Evolutionary conservation across 92 coral and sea anemone species (phyloP), one percentile per base, ranked within the genome.

Genomic region (Palythoa grandiflora): DNA sequence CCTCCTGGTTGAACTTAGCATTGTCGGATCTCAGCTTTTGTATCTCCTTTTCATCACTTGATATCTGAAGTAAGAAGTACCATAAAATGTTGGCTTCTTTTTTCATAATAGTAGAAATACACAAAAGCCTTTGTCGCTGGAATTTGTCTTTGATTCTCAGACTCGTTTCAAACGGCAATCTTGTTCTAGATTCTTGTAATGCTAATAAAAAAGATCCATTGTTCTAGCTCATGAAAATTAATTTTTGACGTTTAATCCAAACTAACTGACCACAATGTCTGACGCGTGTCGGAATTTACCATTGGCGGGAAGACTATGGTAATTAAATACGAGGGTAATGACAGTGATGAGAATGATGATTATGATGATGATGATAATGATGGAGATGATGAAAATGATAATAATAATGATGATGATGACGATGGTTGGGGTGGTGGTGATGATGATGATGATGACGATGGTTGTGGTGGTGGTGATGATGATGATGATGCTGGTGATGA

Each of bases 21-120:
- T 97, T 97, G 84, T 97, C 98, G 10, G 93, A 61, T 61, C 93
- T 93, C 63, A 97, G 86, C 37, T 95, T 97, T 37, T 83, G 87
- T 8, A 97, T 88, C 68, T 94, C 95, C 50, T 88, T 91, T 53
- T 92, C 97, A 65, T 92, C 94, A n/a, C 86, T 60, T 2, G 91
- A 80, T 51, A 92, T 87, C 98, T 96, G 83, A 40, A 84, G 54
- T 54, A 52, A 35, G 80, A 75, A 20, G 37, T 89, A 10, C 36
- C 2, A 20, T 6, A 9, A 20, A 68, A 9, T 6, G 1, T 9
- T 5, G 38, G 6, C 38, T 1, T 5, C 14, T 68, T 20, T 14
- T 7, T 68, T 35, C 73, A 20, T 68, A 20, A 68, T 28, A 20
- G 36, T 3, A 68, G 73, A 2, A 65, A 11, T 3, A 21, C 71